Percentiles rank a stretch among this genome's conserved stretches.
These are phyloP conservation scores for Umimayanthus chanpuru DNA, from an alignment of 92 coral and sea anemone genomes.

Conservation along the genomic window DNA sequence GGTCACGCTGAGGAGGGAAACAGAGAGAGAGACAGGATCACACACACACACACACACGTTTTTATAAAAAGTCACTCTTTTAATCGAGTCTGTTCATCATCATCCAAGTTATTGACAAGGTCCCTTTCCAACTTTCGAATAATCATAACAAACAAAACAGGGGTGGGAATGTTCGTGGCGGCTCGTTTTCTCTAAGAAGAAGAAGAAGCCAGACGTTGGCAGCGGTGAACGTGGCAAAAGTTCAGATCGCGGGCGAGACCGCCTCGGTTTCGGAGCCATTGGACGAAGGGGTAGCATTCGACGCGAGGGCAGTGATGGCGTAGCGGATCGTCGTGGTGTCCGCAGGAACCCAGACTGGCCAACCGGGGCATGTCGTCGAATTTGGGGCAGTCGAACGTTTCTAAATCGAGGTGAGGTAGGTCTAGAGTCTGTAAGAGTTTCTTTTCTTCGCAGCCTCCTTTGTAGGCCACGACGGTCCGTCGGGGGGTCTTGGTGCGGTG, in stretches of 20 bases:
- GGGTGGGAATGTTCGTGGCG: conserved; percentile 11
- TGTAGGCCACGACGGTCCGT: conserved; percentile 4
- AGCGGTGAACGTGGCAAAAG: neutral
- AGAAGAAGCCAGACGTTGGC: conserved; percentile 15
- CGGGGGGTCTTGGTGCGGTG: neutral
- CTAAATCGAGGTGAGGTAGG: neutral
- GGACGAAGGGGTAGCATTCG: conserved; percentile 13
- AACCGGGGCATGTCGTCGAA: neutral
- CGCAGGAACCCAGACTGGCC: neutral
- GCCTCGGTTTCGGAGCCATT: neutral
- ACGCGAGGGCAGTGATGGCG: conserved; percentile 14
- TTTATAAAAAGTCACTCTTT: no score
- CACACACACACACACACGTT: no score
- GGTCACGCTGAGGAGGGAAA: no score
- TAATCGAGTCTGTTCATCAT: neutral
- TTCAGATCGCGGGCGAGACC: neutral
- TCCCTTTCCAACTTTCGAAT: neutral
- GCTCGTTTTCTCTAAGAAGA: conserved; percentile 15
- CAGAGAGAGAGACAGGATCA: no score
- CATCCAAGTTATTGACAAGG: neutral
- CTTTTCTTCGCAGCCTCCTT: conserved; percentile 17
- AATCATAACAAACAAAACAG: neutral
- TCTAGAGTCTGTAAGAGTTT: neutral
- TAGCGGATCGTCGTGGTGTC: neutral
- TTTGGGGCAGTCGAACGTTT: conserved; percentile 10